Base-by-base conservation (phyloP, 2,888 invertebrate species). In the Chrysopilus asiliformis region DNA sequence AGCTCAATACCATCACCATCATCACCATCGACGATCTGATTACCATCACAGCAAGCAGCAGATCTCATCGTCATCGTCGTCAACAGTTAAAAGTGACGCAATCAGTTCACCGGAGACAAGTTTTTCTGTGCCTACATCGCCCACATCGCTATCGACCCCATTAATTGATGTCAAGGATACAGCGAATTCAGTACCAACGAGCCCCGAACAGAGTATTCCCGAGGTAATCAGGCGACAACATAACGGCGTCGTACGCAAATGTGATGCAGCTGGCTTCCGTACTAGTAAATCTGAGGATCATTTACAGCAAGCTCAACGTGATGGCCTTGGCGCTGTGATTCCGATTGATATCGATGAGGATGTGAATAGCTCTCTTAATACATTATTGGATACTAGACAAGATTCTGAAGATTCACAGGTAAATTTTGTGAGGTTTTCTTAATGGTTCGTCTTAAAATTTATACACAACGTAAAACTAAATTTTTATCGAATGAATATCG, bases 211-310 rank as follows among this genome's bases (percentile, higher is more conserved):
- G 28, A 54, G 59, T 25, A 47, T 49, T 34, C 43, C 52, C 19
- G 24, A 46, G 42, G 55, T 61, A 19, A 53, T 61, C 4, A 56
- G 62, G 15, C 53, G 68, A 55, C 53, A 47, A 47, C 72, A 71
- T 70, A 64, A 64, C 38, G 60, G 58, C 57, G 69, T 57, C 43
- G 56, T 63, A 45, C 53, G 64, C 42, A 62, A 60, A 50, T 57
- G 60, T 49, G 71, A 71, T 51, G 69, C 71, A 39, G 75, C 74
- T 49, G 77, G 80, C 46, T 89, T 90, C 30, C 72, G 90, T 41
- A 87, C 87, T 19, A 90, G 89, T 51, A 76, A 86, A 53, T 89
- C 87, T 9, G 93, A 93, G 66, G 90, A 91, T 65, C 90, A 90
- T 58, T 66, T 93, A 45, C 86, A 87, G 66, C 73, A 74, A 45